Conservation (phyloP, 1,140 invertebrate species). For the Melipona quadrifasciata region DNA sequence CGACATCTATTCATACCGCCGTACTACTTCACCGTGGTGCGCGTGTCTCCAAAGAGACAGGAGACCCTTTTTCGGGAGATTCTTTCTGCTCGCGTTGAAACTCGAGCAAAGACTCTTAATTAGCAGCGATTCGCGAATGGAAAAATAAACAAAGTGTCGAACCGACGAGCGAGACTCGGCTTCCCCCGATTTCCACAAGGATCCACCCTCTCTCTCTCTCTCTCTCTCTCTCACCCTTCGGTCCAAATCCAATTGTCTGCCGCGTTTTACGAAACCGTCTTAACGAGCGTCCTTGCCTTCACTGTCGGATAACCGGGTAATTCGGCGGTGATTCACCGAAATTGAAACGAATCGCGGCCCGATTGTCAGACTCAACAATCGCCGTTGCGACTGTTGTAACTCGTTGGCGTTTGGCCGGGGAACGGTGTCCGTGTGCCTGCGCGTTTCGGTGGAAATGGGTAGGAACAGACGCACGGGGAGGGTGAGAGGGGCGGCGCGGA, state of each 20-base stretch:
- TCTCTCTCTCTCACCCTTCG: background rate
- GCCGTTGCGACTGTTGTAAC: background rate
- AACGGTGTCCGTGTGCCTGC: background rate
- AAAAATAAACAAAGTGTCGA: too few species aligned
- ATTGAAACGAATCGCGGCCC: too few species aligned
- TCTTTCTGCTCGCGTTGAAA: too few species aligned
- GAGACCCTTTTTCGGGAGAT: too few species aligned
- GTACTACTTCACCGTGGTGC: too few species aligned
- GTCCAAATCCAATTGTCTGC: slow-evolving; percentile 21
- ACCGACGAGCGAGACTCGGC: background rate
- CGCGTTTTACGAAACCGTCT: background rate
- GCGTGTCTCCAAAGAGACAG: too few species aligned
- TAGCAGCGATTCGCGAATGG: background rate
- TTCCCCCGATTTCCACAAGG: background rate
- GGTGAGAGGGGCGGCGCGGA: too few species aligned
- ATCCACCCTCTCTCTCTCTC: background rate
- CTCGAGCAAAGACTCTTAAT: slow-evolving; percentile 1
- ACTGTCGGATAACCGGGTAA: background rate
- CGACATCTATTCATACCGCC: too few species aligned
- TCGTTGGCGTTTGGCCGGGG: background rate
- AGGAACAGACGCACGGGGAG: background rate
- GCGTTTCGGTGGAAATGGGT: too few species aligned
- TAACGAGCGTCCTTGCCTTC: background rate
- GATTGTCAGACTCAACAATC: too few species aligned
- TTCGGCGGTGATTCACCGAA: background rate